Evolutionary conservation across 2,113 vertebrate species (phyloP).

Genomic region (Platichthys flesus): DNA sequence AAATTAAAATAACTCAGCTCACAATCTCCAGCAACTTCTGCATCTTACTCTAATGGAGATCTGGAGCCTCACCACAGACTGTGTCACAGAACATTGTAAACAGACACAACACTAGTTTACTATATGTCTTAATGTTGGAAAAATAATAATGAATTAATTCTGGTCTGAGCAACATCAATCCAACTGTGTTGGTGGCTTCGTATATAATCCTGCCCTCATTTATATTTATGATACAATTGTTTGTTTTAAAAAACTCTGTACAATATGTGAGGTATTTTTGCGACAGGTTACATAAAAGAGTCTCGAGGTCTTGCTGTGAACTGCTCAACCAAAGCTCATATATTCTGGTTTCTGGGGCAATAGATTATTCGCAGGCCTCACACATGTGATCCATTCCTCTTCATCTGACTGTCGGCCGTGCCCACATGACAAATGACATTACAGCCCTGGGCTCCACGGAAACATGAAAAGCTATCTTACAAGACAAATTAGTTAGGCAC

Average conservation of each 20-base stretch:
- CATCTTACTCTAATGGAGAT: no score
- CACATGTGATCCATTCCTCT: conserved; percentile 34
- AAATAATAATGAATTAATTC: no score
- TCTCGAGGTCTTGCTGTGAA: not conserved
- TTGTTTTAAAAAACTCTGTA: no score
- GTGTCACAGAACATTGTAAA: no score
- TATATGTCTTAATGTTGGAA: no score
- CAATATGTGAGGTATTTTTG: not conserved
- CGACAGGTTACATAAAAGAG: not conserved
- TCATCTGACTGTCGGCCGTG: conserved; percentile 16
- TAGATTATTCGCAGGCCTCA: conserved; percentile 12
- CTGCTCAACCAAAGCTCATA: conserved; percentile 6
- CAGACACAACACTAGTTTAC: no score
- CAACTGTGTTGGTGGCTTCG: no score
- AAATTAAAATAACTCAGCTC: no score
- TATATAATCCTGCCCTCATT: not conserved
- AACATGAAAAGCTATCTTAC: conserved; percentile 33
- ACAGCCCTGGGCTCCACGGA: not conserved
- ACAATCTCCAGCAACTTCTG: no score
- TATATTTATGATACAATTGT: not conserved
- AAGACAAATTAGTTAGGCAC: conserved; percentile 8
- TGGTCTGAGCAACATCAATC: no score
- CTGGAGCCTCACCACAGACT: no score
- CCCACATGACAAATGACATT: conserved; percentile 38
- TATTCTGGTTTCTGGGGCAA: conserved; percentile 1